These are phyloP conservation scores for Perdix hodgsoniae DNA, from an alignment of 2,797 vertebrate genomes.

Conservation along the genomic window DNA sequence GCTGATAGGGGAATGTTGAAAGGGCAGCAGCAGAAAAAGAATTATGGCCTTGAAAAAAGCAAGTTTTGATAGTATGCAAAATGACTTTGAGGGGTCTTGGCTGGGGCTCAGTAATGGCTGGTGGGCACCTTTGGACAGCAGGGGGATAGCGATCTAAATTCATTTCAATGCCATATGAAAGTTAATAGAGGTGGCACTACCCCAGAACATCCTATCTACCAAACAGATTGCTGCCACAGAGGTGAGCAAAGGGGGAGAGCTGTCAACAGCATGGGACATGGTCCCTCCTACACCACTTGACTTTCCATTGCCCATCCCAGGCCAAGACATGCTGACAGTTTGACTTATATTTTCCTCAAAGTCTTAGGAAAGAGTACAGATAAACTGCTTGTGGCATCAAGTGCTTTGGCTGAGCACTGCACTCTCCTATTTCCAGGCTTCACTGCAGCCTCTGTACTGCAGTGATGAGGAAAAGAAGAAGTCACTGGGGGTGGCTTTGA, in stretches of 20 bases:
- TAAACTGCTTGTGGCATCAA: background rate
- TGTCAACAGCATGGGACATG: background rate
- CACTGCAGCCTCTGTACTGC: background rate
- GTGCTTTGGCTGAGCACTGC: background rate
- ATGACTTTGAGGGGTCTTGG: background rate
- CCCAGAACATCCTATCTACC: background rate
- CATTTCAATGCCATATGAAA: background rate
- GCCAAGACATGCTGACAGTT: background rate
- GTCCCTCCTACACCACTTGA: background rate
- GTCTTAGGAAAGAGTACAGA: background rate
- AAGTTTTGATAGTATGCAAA: background rate
- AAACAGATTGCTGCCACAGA: background rate
- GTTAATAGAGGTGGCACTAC: background rate
- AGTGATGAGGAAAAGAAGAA: slow-evolving; percentile 20
- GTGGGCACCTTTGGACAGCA: background rate
- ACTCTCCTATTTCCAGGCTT: slow-evolving; percentile 28
- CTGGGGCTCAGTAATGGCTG: background rate
- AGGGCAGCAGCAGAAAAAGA: background rate
- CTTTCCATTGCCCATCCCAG: background rate
- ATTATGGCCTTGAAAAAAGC: background rate
- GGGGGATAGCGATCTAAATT: background rate
- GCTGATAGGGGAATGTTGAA: background rate
- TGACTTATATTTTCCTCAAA: background rate
- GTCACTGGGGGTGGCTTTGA: background rate
- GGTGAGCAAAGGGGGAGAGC: background rate